phyloP scores from a whole-genome alignment of 2,113 vertebrate genomes.

The Epinephelus fuscoguttatus region DNA sequence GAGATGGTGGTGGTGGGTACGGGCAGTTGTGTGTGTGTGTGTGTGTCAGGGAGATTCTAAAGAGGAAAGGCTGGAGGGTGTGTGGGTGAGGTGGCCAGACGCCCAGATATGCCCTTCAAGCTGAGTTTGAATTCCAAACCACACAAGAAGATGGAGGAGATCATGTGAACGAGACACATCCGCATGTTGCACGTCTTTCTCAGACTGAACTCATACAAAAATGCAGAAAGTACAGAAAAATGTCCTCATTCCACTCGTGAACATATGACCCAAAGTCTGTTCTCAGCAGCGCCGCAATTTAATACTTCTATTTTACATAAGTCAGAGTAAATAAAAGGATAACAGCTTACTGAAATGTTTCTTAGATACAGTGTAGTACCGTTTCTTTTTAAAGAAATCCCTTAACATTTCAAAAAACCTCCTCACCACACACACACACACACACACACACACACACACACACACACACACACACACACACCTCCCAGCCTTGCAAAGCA shows the following conservation, averaged over 20 bases:
- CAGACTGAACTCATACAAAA: background rate
- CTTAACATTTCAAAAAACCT: background rate
- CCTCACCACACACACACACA: slow-evolving; percentile 37
- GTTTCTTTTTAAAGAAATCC: background rate
- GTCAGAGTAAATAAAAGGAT: background rate
- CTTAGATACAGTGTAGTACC: background rate
- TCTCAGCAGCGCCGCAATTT: background rate
- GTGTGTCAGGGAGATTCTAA: slow-evolving; percentile 64
- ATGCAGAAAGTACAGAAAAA: background rate
- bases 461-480: slow-evolving; percentile 35
- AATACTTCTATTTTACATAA: slow-evolving; percentile 8
- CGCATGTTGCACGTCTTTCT: slow-evolving; percentile 26
- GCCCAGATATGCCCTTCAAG: slow-evolving; percentile 69
- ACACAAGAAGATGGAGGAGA: slow-evolving; percentile 70
- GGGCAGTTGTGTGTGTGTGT: slow-evolving; percentile 22
- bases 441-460: slow-evolving; percentile 42
- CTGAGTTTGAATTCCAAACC: slow-evolving; percentile 71
- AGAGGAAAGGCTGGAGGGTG: slow-evolving; percentile 56
- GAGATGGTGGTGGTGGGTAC: slow-evolving; percentile 35
- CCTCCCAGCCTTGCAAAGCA: slow-evolving; percentile 25
- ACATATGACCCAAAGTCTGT: background rate
- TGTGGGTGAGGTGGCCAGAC: slow-evolving; percentile 64
- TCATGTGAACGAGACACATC: slow-evolving; percentile 38
- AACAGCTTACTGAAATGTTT: background rate
- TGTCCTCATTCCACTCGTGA: background rate